Base-by-base conservation (phyloP, 2,113 vertebrate genomes). In the Telmatochromis sp. region DNA sequence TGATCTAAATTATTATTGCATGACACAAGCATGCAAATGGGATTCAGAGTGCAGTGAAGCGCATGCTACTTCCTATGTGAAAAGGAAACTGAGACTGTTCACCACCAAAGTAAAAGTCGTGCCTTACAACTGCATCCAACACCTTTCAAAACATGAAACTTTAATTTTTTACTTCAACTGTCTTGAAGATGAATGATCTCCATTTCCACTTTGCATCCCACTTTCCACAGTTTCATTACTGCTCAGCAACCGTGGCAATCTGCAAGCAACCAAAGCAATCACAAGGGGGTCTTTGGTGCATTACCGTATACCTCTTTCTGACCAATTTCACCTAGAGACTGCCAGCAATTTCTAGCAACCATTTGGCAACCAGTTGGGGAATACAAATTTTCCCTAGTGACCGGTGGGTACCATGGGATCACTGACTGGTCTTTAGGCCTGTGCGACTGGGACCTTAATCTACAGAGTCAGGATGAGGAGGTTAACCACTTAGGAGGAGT, bases 211-310 rank as follows among this genome's bases (percentile, higher is more conserved):
- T 0, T 47, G 14, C 14, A 23, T 28, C 6, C 6, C 15, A 31
- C 23, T 75, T 28, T 47, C 26, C 37, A 70, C 65, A 49, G 70
- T 31, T 75, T 75, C 23, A 75, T 47, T 49, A 49, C 70, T 4
- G 15, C 9, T 26, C 0, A 75, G 6, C 40, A 47, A 73, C 68
- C 0, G 9, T 73, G 70, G 40, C 70, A 49, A 75, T 19, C 70
- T 7, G 23, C 70, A 11, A 49, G 9, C 14, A 28, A 28, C 14
- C 9, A 28, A 28, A 49, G 42, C 23, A 47, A 75, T 47, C 23
- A 28, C 3, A 0, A 31, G 15, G 9, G 0, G 23, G 9, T 75
- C 0, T 75, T 78, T 15, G 9, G 70, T 78, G 23, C 15, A 19
- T 75, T 28, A 49, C 14, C 2, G 2, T 75, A 31, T 31, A 47